phyloP scores from a whole-genome alignment of 2,888 invertebrate genomes.

The Eumacrocentrus americanus region DNA sequence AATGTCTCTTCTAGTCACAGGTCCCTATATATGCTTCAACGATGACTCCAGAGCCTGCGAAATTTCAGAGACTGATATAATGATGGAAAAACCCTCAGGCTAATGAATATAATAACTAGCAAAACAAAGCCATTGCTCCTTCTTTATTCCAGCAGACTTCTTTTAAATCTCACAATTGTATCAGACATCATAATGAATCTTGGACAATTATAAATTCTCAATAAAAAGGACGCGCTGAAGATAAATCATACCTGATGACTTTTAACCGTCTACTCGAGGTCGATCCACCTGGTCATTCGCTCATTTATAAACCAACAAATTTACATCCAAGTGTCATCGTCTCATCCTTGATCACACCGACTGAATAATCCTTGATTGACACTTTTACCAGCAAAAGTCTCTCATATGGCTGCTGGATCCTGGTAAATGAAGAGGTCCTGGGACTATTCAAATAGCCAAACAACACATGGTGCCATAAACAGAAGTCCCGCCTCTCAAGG shows the following conservation, averaged over 20 bases:
- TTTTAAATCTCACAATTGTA: too few relatives aligned
- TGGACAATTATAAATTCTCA: background rate
- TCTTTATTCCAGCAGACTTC: too few relatives aligned
- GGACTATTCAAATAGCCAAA: background rate
- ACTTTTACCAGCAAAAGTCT: background rate
- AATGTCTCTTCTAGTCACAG: background rate
- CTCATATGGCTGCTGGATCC: background rate
- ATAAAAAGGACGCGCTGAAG: background rate
- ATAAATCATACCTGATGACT: background rate
- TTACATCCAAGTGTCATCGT: background rate
- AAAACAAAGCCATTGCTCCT: too few relatives aligned
- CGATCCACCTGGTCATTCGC: constrained; percentile 2
- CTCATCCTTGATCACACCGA: constrained; percentile 16
- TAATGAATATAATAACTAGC: too few relatives aligned
- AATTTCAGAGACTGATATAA: too few relatives aligned
- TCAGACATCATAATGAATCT: too few relatives aligned
- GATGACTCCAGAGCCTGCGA: too few relatives aligned
- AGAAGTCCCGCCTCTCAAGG: background rate
- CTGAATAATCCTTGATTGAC: constrained; percentile 7
- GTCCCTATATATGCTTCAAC: background rate
- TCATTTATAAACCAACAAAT: background rate
- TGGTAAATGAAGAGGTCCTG: too few relatives aligned
- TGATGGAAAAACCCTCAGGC: too few relatives aligned
- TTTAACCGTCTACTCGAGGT: background rate
- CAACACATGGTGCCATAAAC: too few relatives aligned